Conservation (phyloP, 2,797 vertebrate genomes). For the Myotis myotis region DNA sequence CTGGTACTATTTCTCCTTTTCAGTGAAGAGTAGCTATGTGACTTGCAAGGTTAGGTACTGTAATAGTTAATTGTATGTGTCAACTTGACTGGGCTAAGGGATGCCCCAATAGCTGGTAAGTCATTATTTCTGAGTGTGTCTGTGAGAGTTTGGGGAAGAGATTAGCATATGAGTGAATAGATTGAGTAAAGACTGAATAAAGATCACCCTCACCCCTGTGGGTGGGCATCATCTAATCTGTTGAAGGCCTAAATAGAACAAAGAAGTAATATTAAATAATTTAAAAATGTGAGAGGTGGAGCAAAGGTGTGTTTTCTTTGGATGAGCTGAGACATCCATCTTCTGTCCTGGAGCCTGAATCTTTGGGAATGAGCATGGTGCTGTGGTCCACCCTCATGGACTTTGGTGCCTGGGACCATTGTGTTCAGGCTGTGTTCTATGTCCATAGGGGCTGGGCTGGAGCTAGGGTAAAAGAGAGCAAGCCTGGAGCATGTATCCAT, state of each 20-base stretch:
- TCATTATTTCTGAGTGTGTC: not conserved
- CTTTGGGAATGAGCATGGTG: not conserved
- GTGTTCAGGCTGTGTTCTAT: not conserved
- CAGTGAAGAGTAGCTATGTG: not conserved
- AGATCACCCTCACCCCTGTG: not conserved
- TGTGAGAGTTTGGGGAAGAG: not conserved
- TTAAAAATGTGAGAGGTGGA: not conserved
- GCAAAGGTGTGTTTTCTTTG: not conserved
- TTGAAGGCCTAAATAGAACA: not conserved
- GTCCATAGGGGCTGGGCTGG: not conserved
- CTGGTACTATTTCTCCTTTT: not conserved
- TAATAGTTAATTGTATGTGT: not conserved
- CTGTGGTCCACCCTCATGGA: not conserved
- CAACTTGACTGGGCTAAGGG: not conserved
- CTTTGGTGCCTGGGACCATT: not conserved
- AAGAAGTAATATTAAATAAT: not conserved
- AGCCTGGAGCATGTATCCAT: not conserved
- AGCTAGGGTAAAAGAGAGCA: not conserved
- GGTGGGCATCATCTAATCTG: not conserved
- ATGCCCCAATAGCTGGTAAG: not conserved
- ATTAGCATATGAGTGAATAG: not conserved
- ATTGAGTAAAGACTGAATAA: not conserved
- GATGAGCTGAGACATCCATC: not conserved
- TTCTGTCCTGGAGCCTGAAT: not conserved
- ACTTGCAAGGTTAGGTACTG: not conserved